Base-by-base conservation (phyloP, 2,797 vertebrate genomes). In the Periophthalmus magnuspinnatus region DNA sequence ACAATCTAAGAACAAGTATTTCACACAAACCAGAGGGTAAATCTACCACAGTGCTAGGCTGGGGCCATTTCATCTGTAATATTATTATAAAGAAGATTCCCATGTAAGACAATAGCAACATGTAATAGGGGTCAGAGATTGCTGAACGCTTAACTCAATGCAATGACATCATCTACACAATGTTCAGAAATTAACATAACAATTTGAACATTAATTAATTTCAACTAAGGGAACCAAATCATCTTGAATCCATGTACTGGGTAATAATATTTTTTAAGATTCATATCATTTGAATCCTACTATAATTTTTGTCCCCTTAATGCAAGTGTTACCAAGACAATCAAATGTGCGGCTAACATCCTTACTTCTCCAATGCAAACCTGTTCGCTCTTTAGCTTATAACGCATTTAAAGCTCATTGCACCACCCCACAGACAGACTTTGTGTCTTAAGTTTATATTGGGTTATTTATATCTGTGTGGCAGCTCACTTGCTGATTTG, bases 21-120 rank as follows among this genome's bases (percentile, higher is more conserved):
- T 86, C 81, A 94, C 91, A 91, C 90, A 88, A 87, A 88, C 62
- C 89, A 90, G 72, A 81, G 89, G 93, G 92, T 92, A 68, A 64
- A 60, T 90, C 90, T 91, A 93, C 93, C 94, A 96, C 95, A 94
- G 93, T 94, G 94, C 87, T 88, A 94, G 93, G 91, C 92, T 93
- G 87, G 80, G 92, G 90, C 91, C 90, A 24, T 72, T 74, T 76
- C 75, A 55, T 85, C 68, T 91, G 89, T 88, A 89, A 83, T 84
- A 71, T 77, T 88, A 93, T 89, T 91, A 81, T 78, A 76, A 92
- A 95, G 92, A 93, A 88, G 86, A 93, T 91, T 89, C 86, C 72
- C 91, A 91, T 94, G 92, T 83, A 93, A 58, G 28, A 60, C 33
- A 10, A n/a, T 36, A 19, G 58, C 58, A 60, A 60, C 33, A 60